These are phyloP conservation scores for Mantis religiosa DNA, from an alignment of 2,888 invertebrate species.

Conservation along the genomic window DNA sequence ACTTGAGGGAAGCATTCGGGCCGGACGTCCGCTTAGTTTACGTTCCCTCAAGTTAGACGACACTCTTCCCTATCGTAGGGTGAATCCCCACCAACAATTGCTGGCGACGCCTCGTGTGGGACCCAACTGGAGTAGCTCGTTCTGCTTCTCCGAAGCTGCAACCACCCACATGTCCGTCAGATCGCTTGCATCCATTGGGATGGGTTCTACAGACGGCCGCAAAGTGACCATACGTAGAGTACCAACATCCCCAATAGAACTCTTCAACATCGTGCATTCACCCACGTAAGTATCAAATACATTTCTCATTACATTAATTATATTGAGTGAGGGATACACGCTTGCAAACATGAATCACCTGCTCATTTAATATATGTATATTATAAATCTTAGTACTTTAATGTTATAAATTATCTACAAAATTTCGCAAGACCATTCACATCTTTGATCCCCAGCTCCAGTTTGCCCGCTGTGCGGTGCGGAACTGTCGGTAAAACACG, in stretches of 20 bases:
- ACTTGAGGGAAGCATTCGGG: background rate
- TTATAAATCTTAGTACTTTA: too few species aligned
- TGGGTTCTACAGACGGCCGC: constrained; percentile 84
- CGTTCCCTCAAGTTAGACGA: constrained; percentile 18
- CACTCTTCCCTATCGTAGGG: background rate
- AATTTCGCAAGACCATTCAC: too few species aligned
- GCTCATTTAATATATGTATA: too few species aligned
- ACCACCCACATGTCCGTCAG: constrained; percentile 68
- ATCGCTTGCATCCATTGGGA: constrained; percentile 78
- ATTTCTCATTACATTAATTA: constrained; percentile 3
- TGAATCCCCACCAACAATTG: background rate
- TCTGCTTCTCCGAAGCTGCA: constrained; percentile 11
- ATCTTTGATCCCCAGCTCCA: too few species aligned
- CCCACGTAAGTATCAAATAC: constrained; percentile 63
- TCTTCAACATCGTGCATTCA: constrained; percentile 80
- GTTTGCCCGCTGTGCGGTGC: too few species aligned
- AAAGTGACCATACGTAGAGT: constrained; percentile 80
- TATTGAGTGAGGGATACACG: too few species aligned
- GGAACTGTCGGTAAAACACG: too few species aligned
- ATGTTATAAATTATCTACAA: too few species aligned
- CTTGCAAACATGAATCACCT: too few species aligned
- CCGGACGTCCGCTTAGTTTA: constrained; percentile 4
- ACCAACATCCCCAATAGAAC: constrained; percentile 79
- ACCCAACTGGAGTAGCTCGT: constrained; percentile 35
- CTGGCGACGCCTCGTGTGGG: constrained; percentile 36